These are phyloP conservation scores for Zeus faber DNA, from an alignment of 2,113 vertebrate species.

Conservation along the genomic window DNA sequence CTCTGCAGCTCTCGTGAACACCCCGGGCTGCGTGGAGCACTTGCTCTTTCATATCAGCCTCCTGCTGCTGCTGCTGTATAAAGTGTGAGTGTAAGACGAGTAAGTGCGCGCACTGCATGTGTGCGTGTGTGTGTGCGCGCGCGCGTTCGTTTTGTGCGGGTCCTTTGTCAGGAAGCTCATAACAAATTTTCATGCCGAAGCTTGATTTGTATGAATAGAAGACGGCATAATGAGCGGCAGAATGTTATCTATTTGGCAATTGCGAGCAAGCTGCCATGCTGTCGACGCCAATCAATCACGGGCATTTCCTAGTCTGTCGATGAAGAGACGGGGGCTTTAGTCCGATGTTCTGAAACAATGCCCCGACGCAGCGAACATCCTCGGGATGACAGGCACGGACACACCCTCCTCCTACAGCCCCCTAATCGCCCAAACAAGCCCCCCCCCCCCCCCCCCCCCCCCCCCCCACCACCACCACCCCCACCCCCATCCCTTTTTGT, in stretches of 20 bases:
- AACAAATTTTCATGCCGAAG: conserved; percentile 55
- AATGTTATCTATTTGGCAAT: conserved; percentile 46
- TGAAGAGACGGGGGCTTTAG: conserved; percentile 13
- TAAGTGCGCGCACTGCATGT: not conserved
- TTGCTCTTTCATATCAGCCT: conserved; percentile 53
- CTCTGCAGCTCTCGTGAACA: conserved; percentile 52
- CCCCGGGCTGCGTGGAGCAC: conserved; percentile 44
- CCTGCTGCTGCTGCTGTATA: conserved; percentile 51
- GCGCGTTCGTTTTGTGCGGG: conserved; percentile 4
- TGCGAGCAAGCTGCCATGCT: conserved; percentile 28
- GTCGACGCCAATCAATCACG: conserved; percentile 47
- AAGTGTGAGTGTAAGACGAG: conserved; percentile 9
- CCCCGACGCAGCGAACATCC: too few relatives aligned
- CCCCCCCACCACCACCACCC: too few relatives aligned
- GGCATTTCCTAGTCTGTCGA: conserved; percentile 20
- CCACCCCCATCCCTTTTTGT: too few relatives aligned
- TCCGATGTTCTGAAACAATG: not conserved
- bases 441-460: too few relatives aligned
- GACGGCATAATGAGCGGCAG: conserved; percentile 47
- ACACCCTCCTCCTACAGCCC: too few relatives aligned
- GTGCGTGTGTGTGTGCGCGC: conserved; percentile 15
- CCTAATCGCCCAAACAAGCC: too few relatives aligned
- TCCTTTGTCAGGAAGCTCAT: conserved; percentile 45
- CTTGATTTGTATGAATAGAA: conserved; percentile 60
- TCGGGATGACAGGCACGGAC: too few relatives aligned